phyloP scores from a whole-genome alignment of 2,113 vertebrate species.

The Triplophysa tibetana region DNA sequence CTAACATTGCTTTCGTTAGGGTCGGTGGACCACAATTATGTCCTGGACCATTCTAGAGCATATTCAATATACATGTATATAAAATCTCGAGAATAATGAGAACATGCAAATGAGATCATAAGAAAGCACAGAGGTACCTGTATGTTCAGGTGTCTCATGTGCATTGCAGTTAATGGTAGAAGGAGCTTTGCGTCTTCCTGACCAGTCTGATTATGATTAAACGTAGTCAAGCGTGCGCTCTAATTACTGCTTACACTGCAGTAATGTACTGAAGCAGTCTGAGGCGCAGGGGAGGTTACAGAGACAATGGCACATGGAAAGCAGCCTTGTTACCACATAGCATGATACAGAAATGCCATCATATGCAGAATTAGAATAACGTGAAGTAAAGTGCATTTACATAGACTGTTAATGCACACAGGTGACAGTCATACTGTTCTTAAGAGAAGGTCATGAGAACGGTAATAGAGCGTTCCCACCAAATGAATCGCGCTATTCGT shows the following conservation, averaged over 20 bases:
- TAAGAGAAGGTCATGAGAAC: too few relatives aligned
- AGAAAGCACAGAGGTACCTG: slow-evolving; percentile 58
- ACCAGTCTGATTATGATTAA: slow-evolving; percentile 77
- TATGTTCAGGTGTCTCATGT: slow-evolving; percentile 69
- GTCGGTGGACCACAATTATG: too few relatives aligned
- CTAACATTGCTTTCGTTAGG: too few relatives aligned
- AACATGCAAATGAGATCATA: slow-evolving; percentile 71
- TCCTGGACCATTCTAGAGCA: too few relatives aligned
- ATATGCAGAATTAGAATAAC: slow-evolving; percentile 39
- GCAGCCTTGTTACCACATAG: slow-evolving; percentile 58
- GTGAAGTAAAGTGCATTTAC: neutral
- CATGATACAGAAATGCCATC: slow-evolving; percentile 45
- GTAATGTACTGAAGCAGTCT: slow-evolving; percentile 62
- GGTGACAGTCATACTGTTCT: too few relatives aligned
- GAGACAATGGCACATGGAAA: slow-evolving; percentile 55
- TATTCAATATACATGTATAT: too few relatives aligned
- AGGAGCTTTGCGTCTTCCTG: slow-evolving; percentile 63
- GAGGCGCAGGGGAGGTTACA: slow-evolving; percentile 65
- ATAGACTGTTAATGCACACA: neutral
- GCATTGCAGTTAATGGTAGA: slow-evolving; percentile 61
- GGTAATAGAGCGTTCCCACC: too few relatives aligned
- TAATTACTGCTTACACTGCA: slow-evolving; percentile 77
- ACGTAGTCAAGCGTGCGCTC: slow-evolving; percentile 75
- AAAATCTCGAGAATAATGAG: slow-evolving; percentile 39
- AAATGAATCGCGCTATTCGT: too few relatives aligned